phyloP scores from a whole-genome alignment of 1,140 invertebrate genomes.

The Lordiphosa stackelbergi region DNA sequence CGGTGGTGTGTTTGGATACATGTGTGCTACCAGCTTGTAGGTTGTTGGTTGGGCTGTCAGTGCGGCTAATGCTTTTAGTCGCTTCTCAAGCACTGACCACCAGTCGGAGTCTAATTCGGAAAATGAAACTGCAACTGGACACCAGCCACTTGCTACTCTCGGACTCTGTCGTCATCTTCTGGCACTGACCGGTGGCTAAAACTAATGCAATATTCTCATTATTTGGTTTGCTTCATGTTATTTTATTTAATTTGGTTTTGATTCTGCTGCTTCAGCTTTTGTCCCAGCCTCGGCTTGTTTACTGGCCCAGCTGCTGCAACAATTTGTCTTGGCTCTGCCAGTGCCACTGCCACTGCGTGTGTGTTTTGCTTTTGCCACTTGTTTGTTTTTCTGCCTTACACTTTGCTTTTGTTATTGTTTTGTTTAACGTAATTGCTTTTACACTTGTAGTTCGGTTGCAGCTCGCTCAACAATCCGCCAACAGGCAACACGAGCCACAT shows the following conservation, averaged over 20 bases:
- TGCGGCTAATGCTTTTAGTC: slow-evolving; percentile 71
- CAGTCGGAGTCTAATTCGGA: not conserved
- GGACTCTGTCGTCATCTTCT: not conserved
- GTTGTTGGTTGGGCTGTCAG: slow-evolving; percentile 53
- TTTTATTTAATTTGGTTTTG: slow-evolving; percentile 70
- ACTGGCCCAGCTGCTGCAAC: slow-evolving; percentile 52
- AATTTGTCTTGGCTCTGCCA: slow-evolving; percentile 58
- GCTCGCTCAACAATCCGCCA: slow-evolving; percentile 6
- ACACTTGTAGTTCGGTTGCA: slow-evolving; percentile 37
- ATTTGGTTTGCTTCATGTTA: slow-evolving; percentile 57
- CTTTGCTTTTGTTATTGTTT: slow-evolving; percentile 60
- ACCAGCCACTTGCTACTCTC: slow-evolving; percentile 2
- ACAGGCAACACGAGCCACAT: slow-evolving; percentile 21
- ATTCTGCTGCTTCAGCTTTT: slow-evolving; percentile 33
- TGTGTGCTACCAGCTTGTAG: slow-evolving; percentile 48
- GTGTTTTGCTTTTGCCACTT: slow-evolving; percentile 29
- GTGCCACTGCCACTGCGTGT: slow-evolving; percentile 32
- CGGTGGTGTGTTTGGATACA: slow-evolving; percentile 27
- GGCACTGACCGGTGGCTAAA: slow-evolving; percentile 11
- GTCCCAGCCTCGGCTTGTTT: slow-evolving; percentile 1
- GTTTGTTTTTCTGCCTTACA: slow-evolving; percentile 18
- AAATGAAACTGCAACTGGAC: slow-evolving; percentile 8
- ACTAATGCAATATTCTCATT: slow-evolving; percentile 74
- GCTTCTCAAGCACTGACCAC: slow-evolving; percentile 35
- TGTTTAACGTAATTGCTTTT: slow-evolving; percentile 70